phyloP scores from a whole-genome alignment of 1,140 invertebrate species.

The Caenorhabditis brenneri region DNA sequence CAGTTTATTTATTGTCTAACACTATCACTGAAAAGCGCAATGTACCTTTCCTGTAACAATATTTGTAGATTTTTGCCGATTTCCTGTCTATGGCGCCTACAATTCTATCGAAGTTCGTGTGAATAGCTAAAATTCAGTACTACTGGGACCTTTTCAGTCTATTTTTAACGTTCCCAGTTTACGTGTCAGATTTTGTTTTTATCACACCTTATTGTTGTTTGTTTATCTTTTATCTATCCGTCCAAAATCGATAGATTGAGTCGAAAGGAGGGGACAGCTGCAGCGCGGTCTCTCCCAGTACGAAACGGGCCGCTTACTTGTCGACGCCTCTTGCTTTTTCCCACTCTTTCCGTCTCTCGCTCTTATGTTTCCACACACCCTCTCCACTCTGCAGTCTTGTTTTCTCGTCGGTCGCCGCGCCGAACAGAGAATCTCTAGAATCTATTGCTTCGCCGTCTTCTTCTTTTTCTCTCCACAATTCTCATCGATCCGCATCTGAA shows the following conservation, averaged over 20 bases:
- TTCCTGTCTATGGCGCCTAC: no score
- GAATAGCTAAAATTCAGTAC: no score
- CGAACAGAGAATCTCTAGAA: conserved; percentile 14
- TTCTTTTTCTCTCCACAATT: background rate
- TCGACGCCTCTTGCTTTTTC: background rate
- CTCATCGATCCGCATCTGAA: background rate
- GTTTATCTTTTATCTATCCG: conserved; percentile 17
- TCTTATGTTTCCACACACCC: background rate
- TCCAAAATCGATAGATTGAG: conserved; percentile 21
- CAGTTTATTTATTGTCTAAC: no score
- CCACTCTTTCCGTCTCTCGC: background rate
- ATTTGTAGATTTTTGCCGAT: no score
- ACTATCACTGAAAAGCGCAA: no score
- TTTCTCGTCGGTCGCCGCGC: conserved; percentile 11
- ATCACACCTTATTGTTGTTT: background rate
- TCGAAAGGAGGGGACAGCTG: conserved; percentile 14
- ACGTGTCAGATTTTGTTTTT: no score
- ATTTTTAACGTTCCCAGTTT: no score
- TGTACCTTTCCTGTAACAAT: no score
- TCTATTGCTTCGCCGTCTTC: conserved; percentile 7
- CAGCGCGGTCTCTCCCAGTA: conserved; percentile 23
- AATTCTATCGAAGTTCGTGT: no score
- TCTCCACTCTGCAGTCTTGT: background rate
- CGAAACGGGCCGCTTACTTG: conserved; percentile 24
- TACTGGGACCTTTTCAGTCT: no score